Conservation (phyloP, 2,113 vertebrate genomes). For the Porphyrio hochstetteri region DNA sequence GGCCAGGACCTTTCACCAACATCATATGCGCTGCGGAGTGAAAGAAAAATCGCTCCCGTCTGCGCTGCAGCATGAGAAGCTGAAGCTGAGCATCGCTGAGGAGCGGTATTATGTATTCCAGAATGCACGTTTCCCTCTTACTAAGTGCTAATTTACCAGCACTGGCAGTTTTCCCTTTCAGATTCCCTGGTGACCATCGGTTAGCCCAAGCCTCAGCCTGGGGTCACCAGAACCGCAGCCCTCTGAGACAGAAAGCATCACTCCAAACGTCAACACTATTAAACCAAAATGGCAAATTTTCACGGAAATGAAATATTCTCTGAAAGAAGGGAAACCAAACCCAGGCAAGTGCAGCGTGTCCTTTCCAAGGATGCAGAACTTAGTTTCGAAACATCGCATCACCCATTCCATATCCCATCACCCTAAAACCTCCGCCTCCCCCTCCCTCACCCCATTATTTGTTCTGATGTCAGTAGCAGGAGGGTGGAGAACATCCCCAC, state of each 20-base stretch:
- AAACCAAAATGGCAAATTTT: background rate
- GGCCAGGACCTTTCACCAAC: conserved; percentile 35
- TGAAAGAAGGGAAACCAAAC: background rate
- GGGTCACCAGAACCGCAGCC: background rate
- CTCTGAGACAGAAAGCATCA: background rate
- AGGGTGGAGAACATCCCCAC: background rate
- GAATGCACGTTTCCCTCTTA: background rate
- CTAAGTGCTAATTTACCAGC: background rate
- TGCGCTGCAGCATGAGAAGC: background rate
- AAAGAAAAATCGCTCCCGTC: background rate
- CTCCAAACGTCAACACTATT: background rate
- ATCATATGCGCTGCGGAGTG: background rate
- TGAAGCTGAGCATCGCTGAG: background rate
- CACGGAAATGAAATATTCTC: background rate
- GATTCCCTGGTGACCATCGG: background rate
- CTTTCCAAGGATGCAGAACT: background rate
- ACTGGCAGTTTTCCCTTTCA: background rate
- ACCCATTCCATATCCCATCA: background rate
- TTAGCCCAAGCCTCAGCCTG: background rate
- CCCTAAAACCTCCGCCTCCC: background rate
- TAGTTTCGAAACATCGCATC: background rate
- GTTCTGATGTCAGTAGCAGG: background rate
- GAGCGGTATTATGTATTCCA: background rate
- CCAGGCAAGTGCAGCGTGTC: background rate
- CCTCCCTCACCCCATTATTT: background rate